Base-by-base conservation (phyloP, 2,797 vertebrate genomes). In the Garrulus glandarius region DNA sequence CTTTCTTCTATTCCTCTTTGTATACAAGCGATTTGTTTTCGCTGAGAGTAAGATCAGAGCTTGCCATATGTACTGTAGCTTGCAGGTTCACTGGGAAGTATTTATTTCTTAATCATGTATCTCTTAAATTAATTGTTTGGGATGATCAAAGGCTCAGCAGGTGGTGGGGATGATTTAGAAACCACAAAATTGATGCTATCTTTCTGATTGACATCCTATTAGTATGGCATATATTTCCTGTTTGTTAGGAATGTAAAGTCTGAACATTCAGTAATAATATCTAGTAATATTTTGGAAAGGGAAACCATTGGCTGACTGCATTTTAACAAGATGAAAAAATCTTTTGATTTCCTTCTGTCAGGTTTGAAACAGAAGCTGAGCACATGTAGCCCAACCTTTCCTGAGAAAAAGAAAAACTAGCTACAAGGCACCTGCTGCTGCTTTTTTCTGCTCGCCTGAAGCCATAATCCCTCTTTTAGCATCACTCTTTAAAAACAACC, bases 61-160 rank as follows among this genome's bases (percentile, higher is more conserved):
- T 84, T 91, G 59, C 70, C 96, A 79, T 81, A 79, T 68, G 79
- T 89, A 80, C 82, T 64, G 52, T 82, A 95, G 64, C 83, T 96
- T 84, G 77, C 84, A 88, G 53, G 97, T 96, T 96, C 95, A 95
- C 60, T 89, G 95, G 96, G 92, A 97, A 76, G 70, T 93, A 85
- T 94, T 97, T 97, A 95, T 97, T 96, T 97, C 96, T 98, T 97
- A 98, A 98, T 98, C 98, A 98, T 81, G 87, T 97, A 97, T 96
- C 96, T 98, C 97, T 98, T 98, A 98, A 95, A 98, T 98, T 98
- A 98, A 98, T 98, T 98, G 98, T 98, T 98, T 98, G 97, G 98
- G 97, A 98, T 98, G 97, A 98, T 98, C 97, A 98, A 98, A 98
- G 96, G 77, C 98, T 98, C 97, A 97, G 97, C 97, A 98, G 97